Evolutionary conservation across 2,888 invertebrate genomes (phyloP).

Genomic region (Dioctria rufipes): DNA sequence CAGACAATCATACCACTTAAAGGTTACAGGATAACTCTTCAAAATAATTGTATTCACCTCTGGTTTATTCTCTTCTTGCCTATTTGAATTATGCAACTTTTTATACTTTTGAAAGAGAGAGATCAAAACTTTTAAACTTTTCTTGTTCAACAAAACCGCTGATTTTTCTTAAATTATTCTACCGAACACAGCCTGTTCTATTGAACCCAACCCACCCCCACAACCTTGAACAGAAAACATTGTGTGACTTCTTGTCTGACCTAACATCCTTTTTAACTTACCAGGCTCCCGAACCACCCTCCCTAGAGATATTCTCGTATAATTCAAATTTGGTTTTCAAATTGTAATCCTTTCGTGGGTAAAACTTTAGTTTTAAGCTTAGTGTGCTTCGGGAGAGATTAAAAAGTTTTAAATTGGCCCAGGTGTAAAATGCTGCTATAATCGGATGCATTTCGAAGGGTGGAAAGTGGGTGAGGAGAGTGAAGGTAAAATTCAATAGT

Average conservation of each 20-base stretch:
- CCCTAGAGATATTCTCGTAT: neutral
- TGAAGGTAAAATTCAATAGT: neutral
- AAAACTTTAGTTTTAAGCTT: constrained; percentile 51
- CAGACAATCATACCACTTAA: no score
- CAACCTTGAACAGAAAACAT: no score
- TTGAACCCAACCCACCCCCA: no score
- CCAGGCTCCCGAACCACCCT: neutral
- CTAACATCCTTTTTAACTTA: neutral
- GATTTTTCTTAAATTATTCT: constrained; percentile 16
- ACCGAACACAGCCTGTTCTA: neutral
- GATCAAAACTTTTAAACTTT: constrained; percentile 19
- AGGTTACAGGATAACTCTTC: no score
- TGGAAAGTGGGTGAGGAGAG: neutral
- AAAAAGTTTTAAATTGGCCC: constrained; percentile 56
- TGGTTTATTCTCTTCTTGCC: no score
- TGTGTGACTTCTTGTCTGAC: neutral
- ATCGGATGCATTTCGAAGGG: neutral
- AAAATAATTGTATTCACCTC: no score
- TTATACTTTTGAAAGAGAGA: neutral
- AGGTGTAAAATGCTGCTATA: constrained; percentile 49
- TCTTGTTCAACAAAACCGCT: neutral
- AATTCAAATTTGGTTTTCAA: constrained; percentile 27
- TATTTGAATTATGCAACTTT: no score
- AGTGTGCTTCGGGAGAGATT: constrained; percentile 50
- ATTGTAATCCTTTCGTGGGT: constrained; percentile 26